Evolutionary conservation across 2,888 invertebrate species (phyloP), one percentile per base, ranked within the genome.

Genomic region (Pyrrhosoma nymphula): DNA sequence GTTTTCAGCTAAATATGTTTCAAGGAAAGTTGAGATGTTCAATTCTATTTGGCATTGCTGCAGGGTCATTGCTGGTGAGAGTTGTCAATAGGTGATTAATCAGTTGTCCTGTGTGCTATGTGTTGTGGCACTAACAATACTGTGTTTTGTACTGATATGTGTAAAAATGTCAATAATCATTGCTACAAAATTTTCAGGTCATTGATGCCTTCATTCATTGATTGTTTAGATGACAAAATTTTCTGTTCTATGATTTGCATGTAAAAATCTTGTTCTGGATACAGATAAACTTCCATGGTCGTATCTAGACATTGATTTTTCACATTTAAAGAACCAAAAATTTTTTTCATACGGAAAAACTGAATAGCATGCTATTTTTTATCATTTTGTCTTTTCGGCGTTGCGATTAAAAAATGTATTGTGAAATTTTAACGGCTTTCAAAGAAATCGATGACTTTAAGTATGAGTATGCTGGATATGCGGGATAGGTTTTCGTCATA

Each of bases 41-140:
- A 89, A 89, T 55, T 89, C 89, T 55, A 55, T 89, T 89, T 89
- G 89, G 89, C 89, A 89, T 89, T 89, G 89, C 89, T 89, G 89
- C 89, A 89, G 89, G 89, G 39, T 89, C 89, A 55, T 26, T 55
- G 56, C 30, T 89, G 89, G 89, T 89, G 89, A 89, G 89, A 56
- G 55, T 30, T 89, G 89, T 14, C n/a, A 89, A 56, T 26, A 55
- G 89, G 55, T 82, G 82, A 82, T 82, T 82, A 82, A 82, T 82
- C 35, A 82, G 35, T 56, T 56, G 56, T 56, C 55, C 47, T 89
- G 47, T 47, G 88, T 26, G 55, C 55, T 89, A 89, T 56, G n/a
- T 89, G n/a, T 89, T 89, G 26, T 55, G 0, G 18, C 26, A n/a
- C n/a, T 89, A 56, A 89, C 56, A 89, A 3, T 55, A 55, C 35